Conservation (phyloP, 2,113 vertebrate genomes). For the Corvus cornix region DNA sequence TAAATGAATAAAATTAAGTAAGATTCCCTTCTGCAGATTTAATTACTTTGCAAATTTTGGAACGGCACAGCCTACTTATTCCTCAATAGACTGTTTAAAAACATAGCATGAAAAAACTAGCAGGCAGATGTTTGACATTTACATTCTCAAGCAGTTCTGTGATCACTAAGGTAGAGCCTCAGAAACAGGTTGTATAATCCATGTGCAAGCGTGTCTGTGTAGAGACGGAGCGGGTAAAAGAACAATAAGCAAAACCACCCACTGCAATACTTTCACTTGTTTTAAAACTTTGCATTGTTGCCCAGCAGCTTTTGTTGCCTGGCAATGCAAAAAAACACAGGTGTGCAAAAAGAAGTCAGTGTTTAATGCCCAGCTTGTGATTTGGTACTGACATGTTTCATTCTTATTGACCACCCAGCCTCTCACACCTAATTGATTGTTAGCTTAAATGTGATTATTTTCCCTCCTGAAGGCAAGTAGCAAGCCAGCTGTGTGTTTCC, state of each 20-base stretch:
- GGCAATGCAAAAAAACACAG: conserved; percentile 43
- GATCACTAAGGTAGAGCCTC: neutral
- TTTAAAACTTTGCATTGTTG: neutral
- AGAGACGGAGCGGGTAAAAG: rapidly evolving
- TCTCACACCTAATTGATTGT: conserved; percentile 8
- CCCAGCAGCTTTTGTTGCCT: conserved; percentile 12
- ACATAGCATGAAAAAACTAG: neutral
- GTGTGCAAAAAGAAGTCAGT: neutral
- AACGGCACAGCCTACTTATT: neutral
- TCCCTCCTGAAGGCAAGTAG: conserved; percentile 1
- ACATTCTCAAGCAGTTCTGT: neutral
- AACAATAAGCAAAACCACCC: neutral
- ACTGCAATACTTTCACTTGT: conserved; percentile 4
- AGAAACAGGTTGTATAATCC: conserved; percentile 2
- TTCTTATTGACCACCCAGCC: neutral
- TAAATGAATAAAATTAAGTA: neutral
- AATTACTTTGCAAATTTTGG: neutral
- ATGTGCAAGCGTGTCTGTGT: neutral
- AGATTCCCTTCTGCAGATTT: neutral
- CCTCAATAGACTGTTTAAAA: neutral
- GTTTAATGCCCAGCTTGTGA: neutral
- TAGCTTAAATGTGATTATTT: conserved; percentile 25
- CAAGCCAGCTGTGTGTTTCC: neutral
- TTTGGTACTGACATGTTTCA: neutral
- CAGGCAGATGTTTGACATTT: neutral